Base-by-base conservation (phyloP, 2,888 invertebrate genomes). In the Tetropium fuscum region DNA sequence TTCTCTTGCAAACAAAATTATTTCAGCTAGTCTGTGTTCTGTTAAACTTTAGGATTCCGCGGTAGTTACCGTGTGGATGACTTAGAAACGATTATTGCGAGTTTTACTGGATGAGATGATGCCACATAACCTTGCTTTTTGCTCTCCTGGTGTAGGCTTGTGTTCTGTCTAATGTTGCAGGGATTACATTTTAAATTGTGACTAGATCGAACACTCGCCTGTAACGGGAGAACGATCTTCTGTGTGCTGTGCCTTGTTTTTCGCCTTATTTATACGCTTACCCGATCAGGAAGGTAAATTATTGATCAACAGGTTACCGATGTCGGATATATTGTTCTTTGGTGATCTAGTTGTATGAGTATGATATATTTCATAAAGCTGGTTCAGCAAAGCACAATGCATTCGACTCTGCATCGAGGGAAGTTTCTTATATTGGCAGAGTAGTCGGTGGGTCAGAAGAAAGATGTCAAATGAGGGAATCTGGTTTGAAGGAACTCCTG, bases 291-390 rank as follows among this genome's bases (percentile, higher is more conserved):
- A 20, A 25, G 15, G n/a, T 0, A 7, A n/a, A 36, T 54, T 36
- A 62, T 32, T 20, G 41, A 40, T 57, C 59, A 61, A 64, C 63
- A 61, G 63, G 62, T 64, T 58, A 18, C 40, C 40, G 27, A 59
- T 57, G 80, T 80, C 79, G 76, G 74, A 72, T 76, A 75, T 79
- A 81, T 81, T 81, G 80, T 81, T 80, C 82, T 81, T 81, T 82
- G 82, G 80, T 82, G 81, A 81, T 80, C 81, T 81, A 81, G 82
- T 79, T 82, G 79, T 81, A 82, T 82, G 81, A 81, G 74, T 78
- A 71, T 72, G 71, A 72, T 74, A 69, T 66, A 74, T 75, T 66
- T 81, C 80, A 81, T 82, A 82, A 80, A 82, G 80, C 82, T 82
- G 80, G 81, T 79, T 81, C 81, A 82, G 79, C 82, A 81, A 81